phyloP scores from a whole-genome alignment of 2,113 vertebrate species.

The Trematocara zebra region DNA sequence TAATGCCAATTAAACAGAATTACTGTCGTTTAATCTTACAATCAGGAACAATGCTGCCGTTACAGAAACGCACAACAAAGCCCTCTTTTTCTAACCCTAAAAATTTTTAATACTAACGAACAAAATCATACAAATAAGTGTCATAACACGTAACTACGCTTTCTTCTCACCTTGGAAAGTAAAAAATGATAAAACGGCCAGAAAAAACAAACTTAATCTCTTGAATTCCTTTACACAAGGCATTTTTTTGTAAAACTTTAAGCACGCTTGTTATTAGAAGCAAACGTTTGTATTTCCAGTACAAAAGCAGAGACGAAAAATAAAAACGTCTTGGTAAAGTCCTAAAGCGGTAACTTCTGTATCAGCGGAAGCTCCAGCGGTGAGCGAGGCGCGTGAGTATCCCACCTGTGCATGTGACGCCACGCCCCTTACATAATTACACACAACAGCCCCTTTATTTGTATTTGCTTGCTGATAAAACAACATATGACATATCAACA shows the following conservation, averaged over 20 bases:
- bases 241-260: background rate
- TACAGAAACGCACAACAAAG: background rate
- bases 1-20: background rate
- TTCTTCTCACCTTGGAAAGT: slow-evolving; percentile 35
- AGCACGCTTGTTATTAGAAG: background rate
- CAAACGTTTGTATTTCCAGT: background rate
- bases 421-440: slow-evolving; percentile 11
- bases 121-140: background rate
- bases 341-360: background rate
- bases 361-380: background rate
- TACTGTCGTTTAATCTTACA: background rate
- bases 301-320: background rate
- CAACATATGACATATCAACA: background rate
- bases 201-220: background rate
- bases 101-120: background rate
- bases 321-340: background rate
- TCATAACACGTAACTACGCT: background rate
- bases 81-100: background rate
- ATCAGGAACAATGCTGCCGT: background rate
- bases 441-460: background rate
- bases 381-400: background rate
- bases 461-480: background rate
- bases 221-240: background rate
- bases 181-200: background rate
- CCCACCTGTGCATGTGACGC: slow-evolving; percentile 5